Evolutionary conservation across 2,888 invertebrate genomes (phyloP), one percentile per base, ranked within the genome.

Genomic region (Trachelus iudaicus): DNA sequence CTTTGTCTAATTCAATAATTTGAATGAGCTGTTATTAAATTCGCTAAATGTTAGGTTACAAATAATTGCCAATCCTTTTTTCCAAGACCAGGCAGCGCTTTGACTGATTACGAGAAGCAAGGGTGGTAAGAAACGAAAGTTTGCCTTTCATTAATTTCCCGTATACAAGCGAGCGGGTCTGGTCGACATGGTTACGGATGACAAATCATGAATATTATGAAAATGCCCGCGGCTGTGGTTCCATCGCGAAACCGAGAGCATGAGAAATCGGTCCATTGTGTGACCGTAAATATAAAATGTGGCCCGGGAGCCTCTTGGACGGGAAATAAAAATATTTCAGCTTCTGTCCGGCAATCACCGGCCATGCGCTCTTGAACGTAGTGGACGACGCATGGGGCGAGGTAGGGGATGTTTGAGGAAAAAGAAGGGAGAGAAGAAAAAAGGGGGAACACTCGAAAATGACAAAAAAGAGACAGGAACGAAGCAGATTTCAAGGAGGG

Each of bases 251-350:
- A 80, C 80, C 82, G 81, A 80, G 82, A 80, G 85, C 85, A 86
- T 85, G 87, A 87, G 82, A 86, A 85, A 86, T 86, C 84, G 81
- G 83, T 82, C 82, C 82, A 85, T 87, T 85, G 85, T 84, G 83
- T 81, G 80, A 76, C 75, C 77, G 81, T 81, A 82, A 81, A 83
- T 83, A 80, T 82, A 83, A 81, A 81, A 76, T 81, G 81, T 79
- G 68, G 80, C 80, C 78, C 77, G 23, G 56, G 56, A 56, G 56
- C 56, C 81, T 79, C 80, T 81, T 80, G 81, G 79, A 77, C 37
- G 75, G 73, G 80, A 83, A 85, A 83, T 83, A 83, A 83, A 81
- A 80, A 81, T 83, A 81, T 81, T 83, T 71, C 74, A 76, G 76
- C 77, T 79, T 75, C 75, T 78, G 85, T 83, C 85, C 85, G 73